Evolutionary conservation across 2,113 vertebrate species (phyloP).

Genomic region (Podocnemis expansa): DNA sequence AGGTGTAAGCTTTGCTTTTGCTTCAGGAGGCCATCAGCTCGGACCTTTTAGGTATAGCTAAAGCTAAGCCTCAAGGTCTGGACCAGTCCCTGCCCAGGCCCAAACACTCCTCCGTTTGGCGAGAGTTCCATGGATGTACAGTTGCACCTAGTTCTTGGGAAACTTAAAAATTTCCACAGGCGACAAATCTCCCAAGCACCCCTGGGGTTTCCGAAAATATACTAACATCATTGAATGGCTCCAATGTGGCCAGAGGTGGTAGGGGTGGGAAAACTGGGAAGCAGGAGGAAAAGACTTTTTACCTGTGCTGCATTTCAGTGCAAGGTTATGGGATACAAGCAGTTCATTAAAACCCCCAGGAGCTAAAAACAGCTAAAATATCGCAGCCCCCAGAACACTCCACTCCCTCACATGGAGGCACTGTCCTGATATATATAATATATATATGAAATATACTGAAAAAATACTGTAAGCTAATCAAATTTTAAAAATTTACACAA

Average conservation of each 20-base stretch:
- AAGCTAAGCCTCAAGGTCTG: background rate
- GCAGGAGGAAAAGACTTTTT: background rate
- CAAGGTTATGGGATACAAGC: background rate
- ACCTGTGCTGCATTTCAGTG: slow-evolving; percentile 5
- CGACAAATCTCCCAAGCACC: background rate
- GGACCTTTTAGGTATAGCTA: background rate
- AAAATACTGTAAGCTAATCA: slow-evolving; percentile 89
- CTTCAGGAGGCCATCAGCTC: background rate
- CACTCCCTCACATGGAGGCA: slow-evolving; percentile 10
- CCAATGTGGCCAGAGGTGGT: background rate
- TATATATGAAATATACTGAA: slow-evolving; percentile 81
- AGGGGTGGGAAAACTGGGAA: background rate
- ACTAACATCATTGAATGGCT: background rate
- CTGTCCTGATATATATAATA: slow-evolving; percentile 86
- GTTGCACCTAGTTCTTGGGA: background rate
- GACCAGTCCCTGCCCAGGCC: too few relatives aligned
- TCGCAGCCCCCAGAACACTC: background rate
- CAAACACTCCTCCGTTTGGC: background rate
- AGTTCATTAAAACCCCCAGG: background rate
- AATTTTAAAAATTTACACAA: slow-evolving; percentile 82
- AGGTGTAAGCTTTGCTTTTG: background rate
- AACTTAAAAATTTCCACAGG: too few relatives aligned
- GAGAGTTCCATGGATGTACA: background rate
- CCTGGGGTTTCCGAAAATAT: background rate
- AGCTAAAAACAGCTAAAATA: background rate